Conservation (phyloP, 2,113 vertebrate genomes). For the Accipiter virgatus region DNA sequence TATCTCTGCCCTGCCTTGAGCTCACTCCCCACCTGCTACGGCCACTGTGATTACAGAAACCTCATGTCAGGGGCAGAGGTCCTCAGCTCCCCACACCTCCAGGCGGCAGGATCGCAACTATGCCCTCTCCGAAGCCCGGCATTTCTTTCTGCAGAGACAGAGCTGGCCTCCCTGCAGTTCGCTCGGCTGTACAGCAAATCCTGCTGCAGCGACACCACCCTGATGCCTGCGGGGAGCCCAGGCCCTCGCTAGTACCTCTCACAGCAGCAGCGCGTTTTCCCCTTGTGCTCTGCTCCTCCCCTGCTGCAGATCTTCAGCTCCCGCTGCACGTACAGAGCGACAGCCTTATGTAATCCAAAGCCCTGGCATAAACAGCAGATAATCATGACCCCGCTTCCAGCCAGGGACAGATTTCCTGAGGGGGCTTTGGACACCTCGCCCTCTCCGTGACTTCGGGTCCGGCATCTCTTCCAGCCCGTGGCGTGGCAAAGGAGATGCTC, state of each 20-base stretch:
- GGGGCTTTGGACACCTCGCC: background rate
- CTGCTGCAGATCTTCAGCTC: slow-evolving; percentile 27
- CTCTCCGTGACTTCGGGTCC: background rate
- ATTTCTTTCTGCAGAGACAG: background rate
- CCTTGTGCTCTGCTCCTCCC: slow-evolving; percentile 28
- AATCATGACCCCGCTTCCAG: background rate
- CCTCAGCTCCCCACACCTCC: background rate
- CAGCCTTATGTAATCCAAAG: slow-evolving; percentile 49
- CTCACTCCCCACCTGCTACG: background rate
- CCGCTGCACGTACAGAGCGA: background rate
- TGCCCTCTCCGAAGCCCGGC: background rate
- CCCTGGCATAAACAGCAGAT: slow-evolving; percentile 42
- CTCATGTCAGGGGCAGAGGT: background rate
- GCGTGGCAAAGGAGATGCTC: background rate
- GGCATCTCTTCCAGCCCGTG: accelerated
- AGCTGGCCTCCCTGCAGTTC: background rate
- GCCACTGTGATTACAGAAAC: background rate
- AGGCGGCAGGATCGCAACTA: background rate
- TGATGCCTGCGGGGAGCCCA: background rate
- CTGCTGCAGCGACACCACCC: background rate
- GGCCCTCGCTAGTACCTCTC: background rate
- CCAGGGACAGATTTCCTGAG: slow-evolving; percentile 9
- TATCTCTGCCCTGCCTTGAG: background rate
- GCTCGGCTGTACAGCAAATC: background rate
- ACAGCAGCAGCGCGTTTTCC: background rate